Evolutionary conservation across 2,888 invertebrate genomes (phyloP).

Genomic region (Odontomyia ornata): DNA sequence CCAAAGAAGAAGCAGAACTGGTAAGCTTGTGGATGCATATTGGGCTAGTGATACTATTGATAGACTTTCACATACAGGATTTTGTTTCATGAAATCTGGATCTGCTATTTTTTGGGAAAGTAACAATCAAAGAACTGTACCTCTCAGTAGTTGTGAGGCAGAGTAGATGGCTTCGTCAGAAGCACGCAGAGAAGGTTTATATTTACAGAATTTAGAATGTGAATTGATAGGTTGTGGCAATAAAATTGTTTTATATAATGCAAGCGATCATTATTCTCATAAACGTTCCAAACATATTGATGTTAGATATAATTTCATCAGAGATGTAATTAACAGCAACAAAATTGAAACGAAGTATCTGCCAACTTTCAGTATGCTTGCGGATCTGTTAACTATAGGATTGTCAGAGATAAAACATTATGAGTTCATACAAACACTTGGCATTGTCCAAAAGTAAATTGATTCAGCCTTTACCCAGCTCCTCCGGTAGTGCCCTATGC

Average conservation of each 20-base stretch:
- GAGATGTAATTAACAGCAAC: neutral
- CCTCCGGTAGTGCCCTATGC: no score
- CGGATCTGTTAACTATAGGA: conserved; percentile 15
- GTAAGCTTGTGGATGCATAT: neutral
- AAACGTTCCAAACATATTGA: conserved; percentile 23
- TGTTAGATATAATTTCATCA: conserved; percentile 19
- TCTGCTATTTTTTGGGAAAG: conserved; percentile 31
- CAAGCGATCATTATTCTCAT: neutral
- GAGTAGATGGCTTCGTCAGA: conserved; percentile 23
- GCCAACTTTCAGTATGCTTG: conserved; percentile 9
- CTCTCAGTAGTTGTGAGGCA: conserved; percentile 22
- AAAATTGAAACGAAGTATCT: neutral
- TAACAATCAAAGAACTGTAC: conserved; percentile 34
- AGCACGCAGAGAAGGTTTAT: neutral
- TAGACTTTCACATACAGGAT: conserved; percentile 25
- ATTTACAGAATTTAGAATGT: neutral
- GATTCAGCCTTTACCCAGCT: no score
- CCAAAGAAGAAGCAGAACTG: no score
- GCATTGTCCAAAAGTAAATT: neutral
- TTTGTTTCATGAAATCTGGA: conserved; percentile 27
- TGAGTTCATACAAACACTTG: conserved; percentile 10
- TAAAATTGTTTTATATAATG: neutral
- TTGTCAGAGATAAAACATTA: conserved; percentile 15
- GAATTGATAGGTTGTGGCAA: conserved; percentile 11
- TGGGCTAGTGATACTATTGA: conserved; percentile 13